Conservation (phyloP, 1,140 invertebrate genomes). For the Zaprionus ghesquierei region DNA sequence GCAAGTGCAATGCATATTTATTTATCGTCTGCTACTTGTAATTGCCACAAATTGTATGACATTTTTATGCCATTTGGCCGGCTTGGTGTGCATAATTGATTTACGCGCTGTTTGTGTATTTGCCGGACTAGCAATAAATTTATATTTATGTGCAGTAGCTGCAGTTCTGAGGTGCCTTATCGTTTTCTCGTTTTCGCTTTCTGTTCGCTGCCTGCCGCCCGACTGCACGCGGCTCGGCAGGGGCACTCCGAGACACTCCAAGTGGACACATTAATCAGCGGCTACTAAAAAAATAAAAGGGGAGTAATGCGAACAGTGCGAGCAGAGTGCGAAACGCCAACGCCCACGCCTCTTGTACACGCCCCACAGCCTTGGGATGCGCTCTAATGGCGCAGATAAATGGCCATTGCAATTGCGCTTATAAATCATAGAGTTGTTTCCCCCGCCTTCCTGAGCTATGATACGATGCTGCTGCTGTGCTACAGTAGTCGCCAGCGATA, state of each 20-base stretch:
- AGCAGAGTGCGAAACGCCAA: slow-evolving; percentile 16
- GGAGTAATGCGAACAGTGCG: not conserved
- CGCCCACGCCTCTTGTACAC: slow-evolving; percentile 29
- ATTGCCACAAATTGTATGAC: slow-evolving; percentile 79
- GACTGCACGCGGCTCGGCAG: not conserved
- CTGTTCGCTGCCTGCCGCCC: slow-evolving; percentile 27
- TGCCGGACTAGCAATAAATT: slow-evolving; percentile 60
- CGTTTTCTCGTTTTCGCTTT: slow-evolving; percentile 79
- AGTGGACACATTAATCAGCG: slow-evolving; percentile 73
- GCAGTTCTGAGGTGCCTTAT: slow-evolving; percentile 48
- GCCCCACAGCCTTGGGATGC: slow-evolving; percentile 45
- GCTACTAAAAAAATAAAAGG: slow-evolving; percentile 15
- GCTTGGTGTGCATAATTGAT: slow-evolving; percentile 68
- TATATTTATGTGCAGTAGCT: slow-evolving; percentile 55
- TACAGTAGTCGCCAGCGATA: slow-evolving; percentile 11
- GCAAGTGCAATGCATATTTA: slow-evolving; percentile 39
- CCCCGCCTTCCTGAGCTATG: slow-evolving; percentile 6
- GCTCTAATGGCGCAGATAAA: slow-evolving; percentile 63
- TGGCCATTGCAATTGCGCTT: slow-evolving; percentile 23
- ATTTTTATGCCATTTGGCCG: slow-evolving; percentile 70
- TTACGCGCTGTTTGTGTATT: slow-evolving; percentile 73
- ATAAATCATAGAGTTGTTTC: slow-evolving; percentile 54
- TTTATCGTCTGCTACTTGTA: slow-evolving; percentile 78
- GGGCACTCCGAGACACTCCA: slow-evolving; percentile 31
- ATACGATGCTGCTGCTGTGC: slow-evolving; percentile 7